These are phyloP conservation scores for Onychomys leucogaster DNA, from an alignment of 2,797 vertebrate genomes.

Conservation along the genomic window DNA sequence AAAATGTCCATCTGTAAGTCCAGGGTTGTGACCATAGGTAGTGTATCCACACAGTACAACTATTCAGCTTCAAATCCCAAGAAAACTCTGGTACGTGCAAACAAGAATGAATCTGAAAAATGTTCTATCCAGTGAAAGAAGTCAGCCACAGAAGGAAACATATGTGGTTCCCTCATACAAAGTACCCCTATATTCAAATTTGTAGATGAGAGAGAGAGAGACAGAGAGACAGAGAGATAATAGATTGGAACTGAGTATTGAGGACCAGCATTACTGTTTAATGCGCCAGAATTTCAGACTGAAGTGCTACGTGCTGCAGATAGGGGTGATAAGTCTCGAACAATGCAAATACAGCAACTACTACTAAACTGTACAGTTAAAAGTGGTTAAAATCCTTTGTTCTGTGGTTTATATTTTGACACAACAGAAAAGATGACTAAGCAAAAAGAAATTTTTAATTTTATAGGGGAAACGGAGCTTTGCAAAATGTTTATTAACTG, in stretches of 20 bases:
- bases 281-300: background rate
- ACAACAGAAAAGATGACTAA: constrained; percentile 4
- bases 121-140: background rate
- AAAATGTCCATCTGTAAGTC: background rate
- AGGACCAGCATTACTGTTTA: background rate
- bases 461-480: background rate
- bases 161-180: background rate
- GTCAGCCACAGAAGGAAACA: background rate
- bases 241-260: background rate
- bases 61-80: constrained; percentile 41
- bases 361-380: background rate
- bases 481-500: constrained; percentile 14
- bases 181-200: background rate
- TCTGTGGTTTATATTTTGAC: background rate
- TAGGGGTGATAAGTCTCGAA: background rate
- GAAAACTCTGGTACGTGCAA: background rate
- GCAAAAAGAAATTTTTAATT: background rate
- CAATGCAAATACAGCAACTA: background rate
- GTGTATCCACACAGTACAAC: background rate
- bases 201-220: background rate
- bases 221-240: too few species aligned
- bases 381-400: background rate
- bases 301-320: background rate
- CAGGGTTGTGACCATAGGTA: background rate
- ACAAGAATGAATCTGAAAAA: constrained; percentile 13